Percentiles rank a stretch among this genome's conserved stretches.
phyloP scores from a whole-genome alignment of 2,797 vertebrate genomes.

The Hydrophis major region DNA sequence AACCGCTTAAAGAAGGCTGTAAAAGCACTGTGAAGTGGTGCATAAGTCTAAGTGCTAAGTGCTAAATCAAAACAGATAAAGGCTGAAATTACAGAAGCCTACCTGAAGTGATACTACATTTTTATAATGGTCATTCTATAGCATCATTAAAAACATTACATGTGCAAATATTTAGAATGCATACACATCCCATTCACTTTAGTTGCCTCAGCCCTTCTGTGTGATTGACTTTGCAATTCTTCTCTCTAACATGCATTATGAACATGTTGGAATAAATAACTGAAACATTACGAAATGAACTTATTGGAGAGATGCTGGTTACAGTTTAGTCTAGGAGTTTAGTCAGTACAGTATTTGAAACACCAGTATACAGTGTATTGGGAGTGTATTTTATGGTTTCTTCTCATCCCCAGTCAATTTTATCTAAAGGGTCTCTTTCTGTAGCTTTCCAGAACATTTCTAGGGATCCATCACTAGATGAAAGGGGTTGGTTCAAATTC shows the following conservation, averaged over 20 bases:
- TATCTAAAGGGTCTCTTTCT: background rate
- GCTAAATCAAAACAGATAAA: no score
- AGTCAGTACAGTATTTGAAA: background rate
- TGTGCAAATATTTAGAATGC: conserved; percentile 17
- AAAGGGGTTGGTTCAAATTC: background rate
- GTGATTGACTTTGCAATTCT: background rate
- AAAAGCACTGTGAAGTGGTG: no score
- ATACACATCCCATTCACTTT: conserved; percentile 1
- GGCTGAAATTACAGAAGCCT: no score
- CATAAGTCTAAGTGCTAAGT: no score
- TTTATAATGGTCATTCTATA: background rate
- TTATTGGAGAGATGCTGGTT: background rate
- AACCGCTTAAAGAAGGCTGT: no score
- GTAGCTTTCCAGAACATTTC: background rate
- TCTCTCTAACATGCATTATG: background rate
- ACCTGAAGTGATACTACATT: background rate
- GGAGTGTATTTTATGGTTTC: background rate
- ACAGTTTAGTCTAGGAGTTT: background rate
- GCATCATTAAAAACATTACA: background rate
- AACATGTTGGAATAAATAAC: background rate
- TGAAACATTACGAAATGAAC: background rate
- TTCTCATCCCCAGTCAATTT: background rate
- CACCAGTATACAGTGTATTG: no score
- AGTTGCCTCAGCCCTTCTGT: background rate
- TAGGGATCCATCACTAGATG: background rate